A percentile compares a stretch with the other conserved stretches of the same genome.
Evolutionary conservation across 2,797 vertebrate genomes (phyloP).

Genomic region (Microhierax caerulescens): DNA sequence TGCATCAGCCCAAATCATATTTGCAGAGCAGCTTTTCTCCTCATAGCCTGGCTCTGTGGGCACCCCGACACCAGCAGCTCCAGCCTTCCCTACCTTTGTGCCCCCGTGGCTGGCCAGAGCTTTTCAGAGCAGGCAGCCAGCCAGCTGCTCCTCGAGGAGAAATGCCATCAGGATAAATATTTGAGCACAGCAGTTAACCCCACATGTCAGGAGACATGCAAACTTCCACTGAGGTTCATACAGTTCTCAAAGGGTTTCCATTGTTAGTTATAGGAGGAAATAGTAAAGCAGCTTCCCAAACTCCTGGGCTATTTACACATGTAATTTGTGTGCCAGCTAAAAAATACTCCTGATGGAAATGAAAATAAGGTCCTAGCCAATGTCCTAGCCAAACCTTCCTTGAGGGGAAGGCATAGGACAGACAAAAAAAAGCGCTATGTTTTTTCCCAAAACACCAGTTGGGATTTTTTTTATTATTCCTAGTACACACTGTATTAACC

Average conservation of each 20-base stretch:
- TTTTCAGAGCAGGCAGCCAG: neutral
- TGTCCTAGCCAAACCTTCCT: neutral
- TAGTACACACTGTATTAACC: neutral
- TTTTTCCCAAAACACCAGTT: neutral
- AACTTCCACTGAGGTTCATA: neutral
- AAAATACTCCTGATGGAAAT: conserved; percentile 63
- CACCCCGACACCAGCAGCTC: accelerated
- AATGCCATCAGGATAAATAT: neutral
- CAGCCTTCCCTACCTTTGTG: neutral
- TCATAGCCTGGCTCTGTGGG: neutral
- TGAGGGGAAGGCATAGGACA: neutral
- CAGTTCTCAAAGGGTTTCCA: conserved; percentile 56
- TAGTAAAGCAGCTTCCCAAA: conserved; percentile 50
- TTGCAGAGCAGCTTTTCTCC: neutral
- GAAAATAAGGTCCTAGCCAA: conserved; percentile 67
- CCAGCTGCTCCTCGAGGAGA: neutral
- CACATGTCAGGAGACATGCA: neutral
- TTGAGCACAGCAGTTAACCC: conserved; percentile 9
- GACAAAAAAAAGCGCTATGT: neutral
- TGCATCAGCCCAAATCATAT: neutral
- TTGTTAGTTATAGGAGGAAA: conserved; percentile 62
- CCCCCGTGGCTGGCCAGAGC: neutral
- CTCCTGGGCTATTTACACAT: conserved; percentile 54
- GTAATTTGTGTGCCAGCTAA: conserved; percentile 51
- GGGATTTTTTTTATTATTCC: neutral